These are phyloP conservation scores for Discoglossus pictus DNA, from an alignment of 2,797 vertebrate species.

Conservation along the genomic window DNA sequence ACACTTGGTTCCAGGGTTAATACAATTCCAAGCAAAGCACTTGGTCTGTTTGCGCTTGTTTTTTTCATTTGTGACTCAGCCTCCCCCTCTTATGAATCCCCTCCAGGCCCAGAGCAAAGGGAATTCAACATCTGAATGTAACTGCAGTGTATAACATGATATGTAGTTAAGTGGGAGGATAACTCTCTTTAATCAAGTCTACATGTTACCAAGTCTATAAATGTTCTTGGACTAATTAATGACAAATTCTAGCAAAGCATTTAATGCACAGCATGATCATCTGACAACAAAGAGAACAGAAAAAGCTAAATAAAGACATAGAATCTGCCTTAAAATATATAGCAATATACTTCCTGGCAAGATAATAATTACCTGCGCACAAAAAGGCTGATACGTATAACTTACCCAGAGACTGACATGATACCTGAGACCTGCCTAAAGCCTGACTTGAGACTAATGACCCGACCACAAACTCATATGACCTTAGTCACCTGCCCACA, in stretches of 20 bases:
- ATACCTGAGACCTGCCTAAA: too few species aligned
- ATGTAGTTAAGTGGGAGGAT: constrained; percentile 43
- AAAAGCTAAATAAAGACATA: not conserved
- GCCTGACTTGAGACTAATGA: too few species aligned
- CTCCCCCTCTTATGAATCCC: constrained; percentile 6
- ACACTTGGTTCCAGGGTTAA: too few species aligned
- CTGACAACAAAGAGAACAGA: constrained; percentile 33
- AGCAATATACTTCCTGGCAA: too few species aligned
- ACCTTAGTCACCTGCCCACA: too few species aligned
- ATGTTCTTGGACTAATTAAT: constrained; percentile 19
- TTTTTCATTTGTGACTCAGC: not conserved
- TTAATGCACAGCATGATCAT: constrained; percentile 59
- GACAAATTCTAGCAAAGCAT: constrained; percentile 49
- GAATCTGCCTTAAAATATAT: too few species aligned
- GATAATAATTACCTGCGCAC: too few species aligned
- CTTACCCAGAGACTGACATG: too few species aligned
- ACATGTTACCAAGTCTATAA: constrained; percentile 30
- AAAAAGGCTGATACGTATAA: too few species aligned
- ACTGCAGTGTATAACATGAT: constrained; percentile 2
- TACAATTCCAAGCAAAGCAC: too few species aligned
- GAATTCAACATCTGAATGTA: constrained; percentile 14
- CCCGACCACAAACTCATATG: too few species aligned
- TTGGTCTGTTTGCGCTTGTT: constrained; percentile 30
- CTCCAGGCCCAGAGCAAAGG: constrained; percentile 1
- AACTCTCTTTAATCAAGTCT: constrained; percentile 56